These are phyloP conservation scores for Lamellibrachia luymesi DNA, from an alignment of 1,140 invertebrate genomes.

Conservation along the genomic window DNA sequence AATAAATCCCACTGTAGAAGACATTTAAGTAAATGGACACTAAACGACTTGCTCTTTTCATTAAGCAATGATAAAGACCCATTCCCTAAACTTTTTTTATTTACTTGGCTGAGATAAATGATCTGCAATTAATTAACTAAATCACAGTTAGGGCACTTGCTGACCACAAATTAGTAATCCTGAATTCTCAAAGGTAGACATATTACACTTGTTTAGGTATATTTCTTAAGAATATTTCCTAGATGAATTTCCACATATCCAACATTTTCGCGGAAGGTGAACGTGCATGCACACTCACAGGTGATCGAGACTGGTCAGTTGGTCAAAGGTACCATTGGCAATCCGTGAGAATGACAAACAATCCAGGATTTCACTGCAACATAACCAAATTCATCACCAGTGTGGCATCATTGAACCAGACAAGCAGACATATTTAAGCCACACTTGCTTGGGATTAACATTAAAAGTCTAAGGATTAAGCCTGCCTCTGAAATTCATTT, in stretches of 20 bases:
- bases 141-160: too few relatives aligned
- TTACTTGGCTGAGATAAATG: background rate
- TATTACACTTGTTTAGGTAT: too few relatives aligned
- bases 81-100: background rate
- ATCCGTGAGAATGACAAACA: background rate
- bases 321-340: constrained; percentile 1
- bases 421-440: too few relatives aligned
- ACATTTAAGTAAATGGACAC: background rate
- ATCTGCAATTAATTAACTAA: background rate
- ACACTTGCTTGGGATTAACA: too few relatives aligned
- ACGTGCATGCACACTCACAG: background rate
- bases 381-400: background rate
- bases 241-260: background rate
- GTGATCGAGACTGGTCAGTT: background rate
- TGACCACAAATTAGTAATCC: too few relatives aligned
- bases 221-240: background rate
- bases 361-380: constrained; percentile 7
- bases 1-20: background rate
- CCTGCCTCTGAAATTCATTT: too few relatives aligned
- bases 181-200: too few relatives aligned
- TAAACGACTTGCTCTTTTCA: background rate
- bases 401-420: too few relatives aligned
- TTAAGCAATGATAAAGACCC: background rate
- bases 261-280: background rate
- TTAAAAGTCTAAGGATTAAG: too few relatives aligned